These are phyloP conservation scores for Pyrgilauda ruficollis DNA, from an alignment of 2,113 vertebrate genomes.

Conservation along the genomic window DNA sequence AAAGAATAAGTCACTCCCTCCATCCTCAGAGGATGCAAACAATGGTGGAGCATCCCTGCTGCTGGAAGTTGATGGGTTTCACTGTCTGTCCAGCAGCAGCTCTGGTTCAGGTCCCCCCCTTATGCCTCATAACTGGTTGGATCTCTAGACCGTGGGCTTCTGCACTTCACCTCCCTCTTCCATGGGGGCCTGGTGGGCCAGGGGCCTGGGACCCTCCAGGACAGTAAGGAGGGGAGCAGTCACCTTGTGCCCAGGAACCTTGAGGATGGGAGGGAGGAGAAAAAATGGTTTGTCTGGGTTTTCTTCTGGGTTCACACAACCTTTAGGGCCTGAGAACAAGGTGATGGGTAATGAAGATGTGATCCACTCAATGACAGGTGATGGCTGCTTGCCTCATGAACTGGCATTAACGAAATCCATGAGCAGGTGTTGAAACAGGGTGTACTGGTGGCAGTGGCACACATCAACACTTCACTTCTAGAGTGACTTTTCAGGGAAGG, in stretches of 20 bases:
- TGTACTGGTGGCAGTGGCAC: not conserved
- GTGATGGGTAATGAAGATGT: not conserved
- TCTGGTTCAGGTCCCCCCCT: not conserved
- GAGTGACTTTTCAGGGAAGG: not conserved
- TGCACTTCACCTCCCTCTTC: not conserved
- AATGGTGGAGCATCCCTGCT: not conserved
- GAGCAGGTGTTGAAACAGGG: not conserved
- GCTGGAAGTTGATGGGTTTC: not conserved
- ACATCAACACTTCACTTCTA: not conserved
- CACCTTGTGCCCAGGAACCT: not conserved
- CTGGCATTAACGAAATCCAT: not conserved
- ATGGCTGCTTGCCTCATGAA: not conserved
- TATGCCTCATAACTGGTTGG: not conserved
- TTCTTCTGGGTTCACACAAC: not conserved
- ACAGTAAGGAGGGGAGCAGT: not conserved
- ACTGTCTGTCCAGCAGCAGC: not conserved
- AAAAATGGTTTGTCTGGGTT: not conserved
- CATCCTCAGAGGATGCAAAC: not conserved
- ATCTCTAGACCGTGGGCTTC: not conserved
- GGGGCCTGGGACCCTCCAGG: not conserved
- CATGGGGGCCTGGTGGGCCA: not conserved
- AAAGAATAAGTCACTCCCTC: not conserved
- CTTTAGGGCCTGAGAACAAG: not conserved
- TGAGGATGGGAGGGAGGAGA: not conserved
- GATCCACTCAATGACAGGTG: not conserved